Evolutionary conservation across 2,888 invertebrate species (phyloP).

Genomic region (Gymnosoma rotundatum): DNA sequence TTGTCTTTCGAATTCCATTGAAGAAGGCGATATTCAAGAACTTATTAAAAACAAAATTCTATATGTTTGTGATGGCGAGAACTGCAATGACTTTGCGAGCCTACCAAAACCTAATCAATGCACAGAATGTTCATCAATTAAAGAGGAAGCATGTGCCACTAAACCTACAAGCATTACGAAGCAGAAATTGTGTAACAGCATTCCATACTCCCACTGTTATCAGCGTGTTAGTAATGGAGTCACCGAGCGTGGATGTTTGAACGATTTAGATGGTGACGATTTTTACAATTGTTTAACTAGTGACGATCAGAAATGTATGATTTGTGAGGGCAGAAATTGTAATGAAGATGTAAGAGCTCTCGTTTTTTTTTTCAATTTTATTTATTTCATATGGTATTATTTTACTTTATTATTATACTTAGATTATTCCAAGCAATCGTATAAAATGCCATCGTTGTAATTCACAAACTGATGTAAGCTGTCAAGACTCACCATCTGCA

Average conservation of each 20-base stretch:
- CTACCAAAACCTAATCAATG: slow-evolving; percentile 68
- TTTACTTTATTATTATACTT: too few species aligned
- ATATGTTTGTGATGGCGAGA: slow-evolving; percentile 67
- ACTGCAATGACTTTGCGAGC: slow-evolving; percentile 72
- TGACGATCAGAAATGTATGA: slow-evolving; percentile 66
- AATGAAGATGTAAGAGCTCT: slow-evolving; percentile 69
- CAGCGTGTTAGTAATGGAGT: slow-evolving; percentile 65
- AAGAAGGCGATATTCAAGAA: slow-evolving; percentile 23
- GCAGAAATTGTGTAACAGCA: slow-evolving; percentile 51
- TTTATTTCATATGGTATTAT: background rate
- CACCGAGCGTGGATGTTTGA: slow-evolving; percentile 73
- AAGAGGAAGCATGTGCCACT: slow-evolving; percentile 68
- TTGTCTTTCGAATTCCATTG: slow-evolving; percentile 71
- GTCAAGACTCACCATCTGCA: slow-evolving; percentile 62
- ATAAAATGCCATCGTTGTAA: slow-evolving; percentile 72
- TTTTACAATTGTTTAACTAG: slow-evolving; percentile 72
- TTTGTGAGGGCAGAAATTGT: slow-evolving; percentile 70
- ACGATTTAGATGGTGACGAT: slow-evolving; percentile 68
- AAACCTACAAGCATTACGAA: slow-evolving; percentile 44
- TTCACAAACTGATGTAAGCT: slow-evolving; percentile 67
- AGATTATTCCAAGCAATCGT: slow-evolving; percentile 71
- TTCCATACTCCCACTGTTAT: slow-evolving; percentile 72
- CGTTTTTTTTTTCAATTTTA: background rate
- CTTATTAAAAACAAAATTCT: slow-evolving; percentile 68
- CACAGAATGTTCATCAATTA: slow-evolving; percentile 68